phyloP scores from a whole-genome alignment of 2,888 invertebrate genomes.

The Pediacus dermestoides region DNA sequence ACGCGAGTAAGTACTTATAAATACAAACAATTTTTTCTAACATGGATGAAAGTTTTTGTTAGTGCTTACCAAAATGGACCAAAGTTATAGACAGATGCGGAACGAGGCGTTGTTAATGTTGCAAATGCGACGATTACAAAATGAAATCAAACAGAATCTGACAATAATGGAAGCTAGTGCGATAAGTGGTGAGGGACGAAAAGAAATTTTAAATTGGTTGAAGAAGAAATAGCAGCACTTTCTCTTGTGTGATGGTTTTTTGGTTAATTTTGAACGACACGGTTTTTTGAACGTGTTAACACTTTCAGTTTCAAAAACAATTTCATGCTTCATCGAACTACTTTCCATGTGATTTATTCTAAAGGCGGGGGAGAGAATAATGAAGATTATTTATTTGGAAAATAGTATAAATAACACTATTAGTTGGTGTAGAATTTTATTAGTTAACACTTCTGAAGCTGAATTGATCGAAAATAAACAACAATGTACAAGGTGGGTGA shows the following conservation, averaged over 20 bases:
- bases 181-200: slow-evolving; percentile 66
- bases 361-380: no score
- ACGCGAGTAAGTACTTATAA: slow-evolving; percentile 55
- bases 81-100: slow-evolving; percentile 81
- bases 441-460: no score
- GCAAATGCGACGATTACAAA: slow-evolving; percentile 66
- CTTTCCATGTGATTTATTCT: no score
- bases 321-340: slow-evolving; percentile 6
- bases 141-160: slow-evolving; percentile 65
- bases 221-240: slow-evolving; percentile 21
- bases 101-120: slow-evolving; percentile 82
- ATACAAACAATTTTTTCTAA: slow-evolving; percentile 31
- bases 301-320: slow-evolving; percentile 7
- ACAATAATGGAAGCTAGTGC: slow-evolving; percentile 72
- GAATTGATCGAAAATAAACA: no score
- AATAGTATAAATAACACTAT: slow-evolving; percentile 5
- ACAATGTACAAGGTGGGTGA: slow-evolving; percentile 1
- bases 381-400: no score
- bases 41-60: slow-evolving; percentile 70
- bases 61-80: slow-evolving; percentile 79
- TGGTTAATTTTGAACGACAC: no score
- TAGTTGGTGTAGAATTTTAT: no score
- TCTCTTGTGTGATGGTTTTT: neutral
- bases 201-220: slow-evolving; percentile 63
- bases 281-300: no score